Conservation (phyloP, 53 echinoderm and acorn worm species). For the Astropecten irregularis region DNA sequence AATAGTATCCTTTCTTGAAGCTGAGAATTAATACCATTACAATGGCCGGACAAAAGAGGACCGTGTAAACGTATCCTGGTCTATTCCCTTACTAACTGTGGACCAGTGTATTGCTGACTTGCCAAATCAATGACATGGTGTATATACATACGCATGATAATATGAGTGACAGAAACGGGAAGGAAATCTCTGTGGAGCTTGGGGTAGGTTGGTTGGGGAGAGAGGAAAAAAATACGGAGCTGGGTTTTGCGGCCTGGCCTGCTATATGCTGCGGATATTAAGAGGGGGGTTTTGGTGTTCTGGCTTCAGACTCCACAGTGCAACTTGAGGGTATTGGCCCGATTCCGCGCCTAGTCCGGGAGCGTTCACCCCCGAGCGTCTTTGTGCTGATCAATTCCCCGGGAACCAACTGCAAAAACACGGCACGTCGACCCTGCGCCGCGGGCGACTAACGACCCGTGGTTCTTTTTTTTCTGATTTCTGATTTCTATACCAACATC, state of each 20-base stretch:
- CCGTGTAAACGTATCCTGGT: neutral
- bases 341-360: neutral
- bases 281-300: neutral
- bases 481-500: too few species aligned
- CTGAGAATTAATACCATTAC: neutral
- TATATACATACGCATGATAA: too few species aligned
- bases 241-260: too few species aligned
- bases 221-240: too few species aligned
- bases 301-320: neutral
- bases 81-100: conserved; percentile 1
- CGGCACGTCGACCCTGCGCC: conserved; percentile 16
- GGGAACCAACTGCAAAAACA: conserved; percentile 45
- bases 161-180: conserved; percentile 8
- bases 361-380: neutral
- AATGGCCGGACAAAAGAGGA: neutral
- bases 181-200: conserved; percentile 2
- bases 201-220: too few species aligned
- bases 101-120: neutral
- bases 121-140: neutral
- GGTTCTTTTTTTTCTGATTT: neutral
- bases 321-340: conserved; percentile 18
- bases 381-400: neutral
- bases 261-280: too few species aligned
- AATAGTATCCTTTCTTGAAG: conserved; percentile 15
- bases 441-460: conserved; percentile 14